These are phyloP conservation scores for Nemoura dubitans DNA, from an alignment of 2,888 invertebrate genomes.

Conservation along the genomic window DNA sequence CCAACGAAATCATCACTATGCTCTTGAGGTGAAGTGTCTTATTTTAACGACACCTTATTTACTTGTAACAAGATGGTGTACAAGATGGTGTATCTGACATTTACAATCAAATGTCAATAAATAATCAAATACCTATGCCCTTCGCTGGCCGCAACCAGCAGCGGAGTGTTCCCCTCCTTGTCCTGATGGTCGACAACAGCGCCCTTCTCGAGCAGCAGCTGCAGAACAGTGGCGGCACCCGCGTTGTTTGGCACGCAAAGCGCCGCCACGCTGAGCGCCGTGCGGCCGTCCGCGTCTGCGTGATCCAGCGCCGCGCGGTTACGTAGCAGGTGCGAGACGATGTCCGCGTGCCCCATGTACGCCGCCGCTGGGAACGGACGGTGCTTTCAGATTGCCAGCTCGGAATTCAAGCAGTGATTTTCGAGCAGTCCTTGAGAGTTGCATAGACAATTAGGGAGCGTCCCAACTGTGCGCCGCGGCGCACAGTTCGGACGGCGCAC, in stretches of 20 bases:
- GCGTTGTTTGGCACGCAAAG: constrained; percentile 83
- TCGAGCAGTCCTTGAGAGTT: too few species aligned
- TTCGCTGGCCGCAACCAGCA: constrained; percentile 90
- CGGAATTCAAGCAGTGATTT: too few species aligned
- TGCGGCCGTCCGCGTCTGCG: constrained; percentile 86
- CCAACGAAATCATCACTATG: too few species aligned
- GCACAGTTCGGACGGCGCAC: too few species aligned
- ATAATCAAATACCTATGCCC: constrained; percentile 75
- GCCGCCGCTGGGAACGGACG: constrained; percentile 75
- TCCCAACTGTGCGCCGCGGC: too few species aligned
- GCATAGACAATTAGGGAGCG: too few species aligned
- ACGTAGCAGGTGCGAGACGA: constrained; percentile 83
- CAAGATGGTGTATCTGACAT: too few species aligned
- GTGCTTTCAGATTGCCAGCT: too few species aligned
- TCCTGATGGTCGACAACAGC: constrained; percentile 85
- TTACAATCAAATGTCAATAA: too few species aligned
- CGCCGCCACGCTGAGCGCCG: constrained; percentile 87
- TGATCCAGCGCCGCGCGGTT: constrained; percentile 86
- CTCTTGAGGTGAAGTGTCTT: too few species aligned
- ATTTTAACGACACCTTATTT: too few species aligned
- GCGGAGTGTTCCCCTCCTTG: constrained; percentile 86
- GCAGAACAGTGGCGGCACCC: constrained; percentile 73
- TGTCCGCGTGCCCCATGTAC: constrained; percentile 95
- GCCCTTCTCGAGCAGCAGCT: constrained; percentile 79
- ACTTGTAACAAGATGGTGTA: too few species aligned